phyloP scores from a whole-genome alignment of 64 coral and sea anemone species.

The Orbicella faveolata region DNA sequence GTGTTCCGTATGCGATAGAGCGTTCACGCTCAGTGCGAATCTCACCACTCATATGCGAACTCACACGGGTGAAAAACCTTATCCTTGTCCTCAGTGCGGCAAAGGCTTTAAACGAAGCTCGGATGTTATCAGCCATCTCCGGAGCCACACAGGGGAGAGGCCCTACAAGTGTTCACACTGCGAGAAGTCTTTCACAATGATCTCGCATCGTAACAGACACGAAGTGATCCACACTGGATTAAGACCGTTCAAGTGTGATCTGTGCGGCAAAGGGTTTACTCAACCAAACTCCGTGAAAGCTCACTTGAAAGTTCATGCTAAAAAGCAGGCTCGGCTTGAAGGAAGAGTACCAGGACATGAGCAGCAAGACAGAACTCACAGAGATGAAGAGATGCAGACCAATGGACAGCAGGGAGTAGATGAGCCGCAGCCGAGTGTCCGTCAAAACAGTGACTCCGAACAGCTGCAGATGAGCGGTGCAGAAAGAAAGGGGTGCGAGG shows the following conservation, averaged over 20 bases:
- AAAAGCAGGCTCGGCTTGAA: neutral
- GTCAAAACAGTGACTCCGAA: neutral
- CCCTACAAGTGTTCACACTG: constrained; percentile 48
- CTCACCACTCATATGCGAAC: constrained; percentile 10
- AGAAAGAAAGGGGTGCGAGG: neutral
- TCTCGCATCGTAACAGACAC: constrained; percentile 24
- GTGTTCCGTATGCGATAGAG: constrained; percentile 19
- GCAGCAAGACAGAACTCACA: neutral
- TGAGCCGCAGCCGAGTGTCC: neutral
- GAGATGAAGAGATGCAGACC: neutral
- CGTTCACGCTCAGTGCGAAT: constrained; percentile 28
- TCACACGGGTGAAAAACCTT: constrained; percentile 45
- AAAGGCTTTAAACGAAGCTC: constrained; percentile 34
- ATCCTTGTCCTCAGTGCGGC: constrained; percentile 35
- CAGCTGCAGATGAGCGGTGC: neutral
- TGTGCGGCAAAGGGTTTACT: constrained; percentile 40
- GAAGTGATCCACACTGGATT: constrained; percentile 30
- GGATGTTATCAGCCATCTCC: constrained; percentile 22
- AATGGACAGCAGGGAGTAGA: neutral
- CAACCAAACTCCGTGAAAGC: constrained; percentile 44
- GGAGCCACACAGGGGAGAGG: constrained; percentile 39
- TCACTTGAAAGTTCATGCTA: constrained; percentile 33
- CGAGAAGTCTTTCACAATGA: constrained; percentile 28
- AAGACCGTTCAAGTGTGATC: constrained; percentile 39
- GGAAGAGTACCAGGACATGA: neutral